Conservation (phyloP, 1,140 invertebrate species). For the Bicyclus anynana region DNA sequence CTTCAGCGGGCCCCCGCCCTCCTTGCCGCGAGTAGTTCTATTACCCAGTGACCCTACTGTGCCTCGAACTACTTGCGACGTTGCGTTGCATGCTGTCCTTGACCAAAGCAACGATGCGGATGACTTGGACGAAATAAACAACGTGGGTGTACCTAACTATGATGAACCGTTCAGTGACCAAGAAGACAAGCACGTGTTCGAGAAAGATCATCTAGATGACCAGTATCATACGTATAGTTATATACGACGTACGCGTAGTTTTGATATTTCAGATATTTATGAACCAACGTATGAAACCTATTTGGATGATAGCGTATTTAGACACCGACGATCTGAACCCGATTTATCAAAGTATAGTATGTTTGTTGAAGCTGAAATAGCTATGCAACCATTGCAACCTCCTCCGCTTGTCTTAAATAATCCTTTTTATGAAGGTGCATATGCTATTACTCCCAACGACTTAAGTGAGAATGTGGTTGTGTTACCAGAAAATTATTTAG, state of each 20-base stretch:
- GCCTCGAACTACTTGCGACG: conserved; percentile 25
- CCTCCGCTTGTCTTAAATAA: conserved; percentile 70
- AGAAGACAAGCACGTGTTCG: conserved; percentile 31
- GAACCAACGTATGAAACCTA: conserved; percentile 32
- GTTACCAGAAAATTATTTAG: conserved; percentile 70
- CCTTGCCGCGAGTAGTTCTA: conserved; percentile 54
- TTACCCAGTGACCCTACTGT: conserved; percentile 42
- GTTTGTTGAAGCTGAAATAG: conserved; percentile 59
- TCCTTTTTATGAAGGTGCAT: conserved; percentile 71
- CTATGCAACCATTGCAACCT: conserved; percentile 43
- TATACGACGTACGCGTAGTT: conserved; percentile 61
- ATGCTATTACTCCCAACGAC: conserved; percentile 49
- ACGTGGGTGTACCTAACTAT: conserved; percentile 61
- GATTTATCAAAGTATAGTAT: conserved; percentile 67
- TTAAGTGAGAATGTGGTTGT: conserved; percentile 48
- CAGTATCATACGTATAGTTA: conserved; percentile 34
- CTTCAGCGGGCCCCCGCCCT: conserved; percentile 56
- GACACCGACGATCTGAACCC: conserved; percentile 59
- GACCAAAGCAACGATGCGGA: conserved; percentile 48
- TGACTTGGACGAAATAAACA: conserved; percentile 67
- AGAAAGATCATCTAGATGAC: conserved; percentile 28
- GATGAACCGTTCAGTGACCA: conserved; percentile 42
- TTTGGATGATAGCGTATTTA: conserved; percentile 33
- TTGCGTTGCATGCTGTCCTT: conserved; percentile 33
- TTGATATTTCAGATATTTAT: conserved; percentile 64